Conservation (phyloP, 1,140 invertebrate species). For the Anastrepha ludens region DNA sequence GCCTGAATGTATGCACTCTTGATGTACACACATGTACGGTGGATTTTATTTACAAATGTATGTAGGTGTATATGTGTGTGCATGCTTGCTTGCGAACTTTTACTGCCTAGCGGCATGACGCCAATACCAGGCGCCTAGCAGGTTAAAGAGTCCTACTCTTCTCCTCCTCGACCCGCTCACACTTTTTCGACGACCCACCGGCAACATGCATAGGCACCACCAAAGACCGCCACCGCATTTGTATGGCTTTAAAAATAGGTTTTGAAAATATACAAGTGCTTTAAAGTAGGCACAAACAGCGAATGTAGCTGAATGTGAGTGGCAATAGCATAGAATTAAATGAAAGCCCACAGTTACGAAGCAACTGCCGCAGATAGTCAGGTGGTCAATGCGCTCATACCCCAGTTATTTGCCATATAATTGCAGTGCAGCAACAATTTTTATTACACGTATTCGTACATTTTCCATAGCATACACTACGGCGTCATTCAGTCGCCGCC, state of each 20-base stretch:
- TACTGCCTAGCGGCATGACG: constrained; percentile 50
- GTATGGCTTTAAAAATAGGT: constrained; percentile 27
- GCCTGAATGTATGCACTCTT: constrained; percentile 26
- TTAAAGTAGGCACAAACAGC: constrained; percentile 34
- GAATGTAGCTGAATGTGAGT: neutral
- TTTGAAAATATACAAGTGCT: neutral
- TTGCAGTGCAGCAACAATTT: neutral
- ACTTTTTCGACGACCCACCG: neutral
- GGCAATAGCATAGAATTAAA: constrained; percentile 5
- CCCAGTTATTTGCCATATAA: neutral
- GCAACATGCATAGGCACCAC: neutral
- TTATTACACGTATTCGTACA: neutral
- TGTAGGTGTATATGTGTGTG: too few relatives aligned
- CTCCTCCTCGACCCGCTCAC: neutral
- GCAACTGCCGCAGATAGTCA: too few relatives aligned
- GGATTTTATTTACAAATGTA: too few relatives aligned
- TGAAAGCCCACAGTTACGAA: constrained; percentile 21
- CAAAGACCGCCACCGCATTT: neutral
- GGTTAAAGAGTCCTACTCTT: neutral
- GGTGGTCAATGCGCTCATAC: neutral
- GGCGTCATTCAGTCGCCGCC: constrained; percentile 3
- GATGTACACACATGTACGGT: neutral
- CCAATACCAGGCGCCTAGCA: neutral
- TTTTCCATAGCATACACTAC: neutral
- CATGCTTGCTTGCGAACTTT: constrained; percentile 4